Percentiles rank a stretch among this genome's conserved stretches.
Evolutionary conservation across 2,113 vertebrate genomes (phyloP).

Genomic region (Hystrix brachyura): DNA sequence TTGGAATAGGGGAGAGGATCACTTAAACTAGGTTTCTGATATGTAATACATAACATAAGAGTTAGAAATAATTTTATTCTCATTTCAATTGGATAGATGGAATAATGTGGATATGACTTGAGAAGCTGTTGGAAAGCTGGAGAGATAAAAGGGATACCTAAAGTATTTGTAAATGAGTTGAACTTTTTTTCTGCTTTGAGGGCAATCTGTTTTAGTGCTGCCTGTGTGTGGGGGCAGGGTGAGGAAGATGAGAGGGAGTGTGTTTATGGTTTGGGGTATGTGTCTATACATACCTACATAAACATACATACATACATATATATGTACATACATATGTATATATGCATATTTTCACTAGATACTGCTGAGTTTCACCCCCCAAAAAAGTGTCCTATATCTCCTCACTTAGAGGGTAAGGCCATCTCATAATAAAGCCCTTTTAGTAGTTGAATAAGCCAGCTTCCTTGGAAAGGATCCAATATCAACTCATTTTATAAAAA

Average conservation of each 20-base stretch:
- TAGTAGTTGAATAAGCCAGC: constrained; percentile 37
- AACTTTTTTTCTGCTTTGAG: constrained; percentile 42
- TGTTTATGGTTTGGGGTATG: not conserved
- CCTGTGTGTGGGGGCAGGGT: not conserved
- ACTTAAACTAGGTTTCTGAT: constrained; percentile 1
- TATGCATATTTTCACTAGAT: constrained; percentile 14
- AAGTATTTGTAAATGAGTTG: constrained; percentile 49
- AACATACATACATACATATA: not conserved
- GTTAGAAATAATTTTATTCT: not conserved
- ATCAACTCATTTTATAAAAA: constrained; percentile 53
- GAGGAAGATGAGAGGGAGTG: not conserved
- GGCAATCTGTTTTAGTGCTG: constrained; percentile 22
- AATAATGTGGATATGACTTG: constrained; percentile 40
- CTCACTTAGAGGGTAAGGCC: not conserved
- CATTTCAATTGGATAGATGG: not conserved
- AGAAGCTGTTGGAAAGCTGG: not conserved
- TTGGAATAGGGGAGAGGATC: not conserved
- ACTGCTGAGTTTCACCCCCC: constrained; percentile 27
- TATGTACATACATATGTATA: not conserved
- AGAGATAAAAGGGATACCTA: constrained; percentile 55
- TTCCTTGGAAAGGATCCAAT: constrained; percentile 35
- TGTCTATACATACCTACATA: not conserved
- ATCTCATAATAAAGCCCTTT: constrained; percentile 33
- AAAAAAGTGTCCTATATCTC: not conserved
- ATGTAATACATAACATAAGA: constrained; percentile 12